phyloP scores from a whole-genome alignment of 2,113 vertebrate genomes.

The Muntiacus reevesi region DNA sequence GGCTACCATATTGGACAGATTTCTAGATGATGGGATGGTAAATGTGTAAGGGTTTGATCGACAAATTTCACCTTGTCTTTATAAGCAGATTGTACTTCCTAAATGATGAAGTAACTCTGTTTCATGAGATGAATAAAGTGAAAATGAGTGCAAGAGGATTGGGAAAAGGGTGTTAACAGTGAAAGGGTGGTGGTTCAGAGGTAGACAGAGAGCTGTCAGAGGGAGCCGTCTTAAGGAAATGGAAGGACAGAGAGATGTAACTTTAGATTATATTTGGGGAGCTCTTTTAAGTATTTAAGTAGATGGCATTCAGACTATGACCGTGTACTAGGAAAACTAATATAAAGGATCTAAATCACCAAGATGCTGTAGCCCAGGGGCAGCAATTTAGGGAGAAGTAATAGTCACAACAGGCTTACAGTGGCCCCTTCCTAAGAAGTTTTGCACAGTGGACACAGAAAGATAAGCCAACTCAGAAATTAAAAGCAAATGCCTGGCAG shows the following conservation, averaged over 20 bases:
- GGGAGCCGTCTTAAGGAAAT: neutral
- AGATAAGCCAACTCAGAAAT: neutral
- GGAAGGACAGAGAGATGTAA: neutral
- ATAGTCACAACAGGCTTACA: neutral
- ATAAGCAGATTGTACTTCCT: neutral
- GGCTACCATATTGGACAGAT: neutral
- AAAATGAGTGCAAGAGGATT: neutral
- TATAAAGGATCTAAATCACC: neutral
- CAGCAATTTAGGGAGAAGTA: neutral
- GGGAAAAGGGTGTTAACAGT: neutral
- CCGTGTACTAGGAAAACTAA: neutral
- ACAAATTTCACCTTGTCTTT: neutral
- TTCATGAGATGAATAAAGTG: neutral
- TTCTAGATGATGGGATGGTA: neutral
- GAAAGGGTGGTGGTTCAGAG: neutral
- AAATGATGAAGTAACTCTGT: neutral
- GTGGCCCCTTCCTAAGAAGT: neutral
- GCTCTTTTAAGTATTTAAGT: slow-evolving; percentile 28
- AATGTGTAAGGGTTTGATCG: neutral
- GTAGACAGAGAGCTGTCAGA: neutral
- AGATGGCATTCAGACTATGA: neutral
- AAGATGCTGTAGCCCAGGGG: neutral
- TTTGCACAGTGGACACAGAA: neutral
- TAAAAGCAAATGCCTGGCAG: neutral
- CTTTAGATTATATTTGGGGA: neutral